Percentiles rank a stretch among this genome's conserved stretches.
These are phyloP conservation scores for Tiliqua scincoides DNA, from an alignment of 2,113 vertebrate species.

Conservation along the genomic window DNA sequence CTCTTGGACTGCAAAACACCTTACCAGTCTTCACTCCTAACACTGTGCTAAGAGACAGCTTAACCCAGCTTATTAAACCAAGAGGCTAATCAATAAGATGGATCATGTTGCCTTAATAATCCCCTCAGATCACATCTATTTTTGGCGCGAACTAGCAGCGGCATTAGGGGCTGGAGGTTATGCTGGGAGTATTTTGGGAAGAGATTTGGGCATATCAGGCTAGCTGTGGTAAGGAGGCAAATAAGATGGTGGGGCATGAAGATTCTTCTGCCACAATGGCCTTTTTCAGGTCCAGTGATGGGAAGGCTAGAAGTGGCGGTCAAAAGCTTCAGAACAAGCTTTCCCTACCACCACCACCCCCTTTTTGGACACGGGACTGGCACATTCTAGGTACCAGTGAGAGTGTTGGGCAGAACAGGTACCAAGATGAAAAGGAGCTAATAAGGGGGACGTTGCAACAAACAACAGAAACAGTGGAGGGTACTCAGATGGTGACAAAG, in stretches of 20 bases:
- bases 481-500: background rate
- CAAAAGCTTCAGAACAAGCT: background rate
- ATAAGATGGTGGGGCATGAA: rapidly evolving
- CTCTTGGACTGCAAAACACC: constrained; percentile 33
- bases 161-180: constrained; percentile 39
- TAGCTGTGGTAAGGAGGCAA: rapidly evolving
- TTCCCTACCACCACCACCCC: background rate
- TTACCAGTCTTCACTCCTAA: constrained; percentile 29
- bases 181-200: background rate
- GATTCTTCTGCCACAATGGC: background rate
- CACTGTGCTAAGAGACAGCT: constrained; percentile 49
- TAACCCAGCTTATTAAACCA: constrained; percentile 49
- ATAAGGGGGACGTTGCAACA: background rate
- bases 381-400: background rate
- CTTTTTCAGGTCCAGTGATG: background rate
- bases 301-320: rapidly evolving
- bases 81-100: constrained; percentile 56
- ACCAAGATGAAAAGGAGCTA: background rate
- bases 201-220: background rate
- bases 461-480: background rate
- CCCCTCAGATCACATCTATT: constrained; percentile 48
- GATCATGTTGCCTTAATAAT: constrained; percentile 64
- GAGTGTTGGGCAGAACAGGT: background rate
- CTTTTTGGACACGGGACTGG: background rate
- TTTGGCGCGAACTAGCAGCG: constrained; percentile 43